Evolutionary conservation across 2,888 invertebrate species (phyloP), one percentile per base, ranked within the genome.

Genomic region (Platycheirus albimanus): DNA sequence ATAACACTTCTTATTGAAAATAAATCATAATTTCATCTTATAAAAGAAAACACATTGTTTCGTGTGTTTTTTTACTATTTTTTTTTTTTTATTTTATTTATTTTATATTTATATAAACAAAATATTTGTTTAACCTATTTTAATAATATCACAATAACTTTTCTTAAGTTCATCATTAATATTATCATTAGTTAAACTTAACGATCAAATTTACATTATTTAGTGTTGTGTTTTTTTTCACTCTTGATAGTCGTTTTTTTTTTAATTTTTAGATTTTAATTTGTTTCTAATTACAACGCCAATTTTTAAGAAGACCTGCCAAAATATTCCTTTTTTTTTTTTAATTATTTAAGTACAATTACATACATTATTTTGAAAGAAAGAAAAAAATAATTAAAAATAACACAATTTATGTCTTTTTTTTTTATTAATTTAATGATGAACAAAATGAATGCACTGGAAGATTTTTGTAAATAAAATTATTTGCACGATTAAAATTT

Each of bases 121-220:
- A 75, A 80, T 49, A 79, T 58, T 75, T 67, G 83, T 78, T 83
- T 78, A 81, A 77, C 81, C 61, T 81, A 71, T 61, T 58, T 81
- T 54, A 81, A 83, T 69, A 83, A 83, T 83, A 83, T 83, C 83
- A 83, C 83, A 83, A 83, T 83, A 83, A 83, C 83, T 83, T 67
- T 83, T 72, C 78, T 78, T 63, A 74, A 74, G 83, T 78, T 83
- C 72, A 83, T 81, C 71, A 81, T 81, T 77, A 61, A 70, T 75
- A 80, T 80, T 80, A 80, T 66, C 75, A 70, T 64, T 49, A 67
- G 81, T 83, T 78, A 74, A 81, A 77, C 81, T 70, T 71, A 61
- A 77, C 63, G 56, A 47, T 54, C 30, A 70, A 63, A 63, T 67
- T 47, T 66, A 71, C 70, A 66, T 58, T 41, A 49, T 52, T n/a